These are phyloP conservation scores for Drosophila varians DNA, from an alignment of 1,140 invertebrate genomes.

Conservation along the genomic window DNA sequence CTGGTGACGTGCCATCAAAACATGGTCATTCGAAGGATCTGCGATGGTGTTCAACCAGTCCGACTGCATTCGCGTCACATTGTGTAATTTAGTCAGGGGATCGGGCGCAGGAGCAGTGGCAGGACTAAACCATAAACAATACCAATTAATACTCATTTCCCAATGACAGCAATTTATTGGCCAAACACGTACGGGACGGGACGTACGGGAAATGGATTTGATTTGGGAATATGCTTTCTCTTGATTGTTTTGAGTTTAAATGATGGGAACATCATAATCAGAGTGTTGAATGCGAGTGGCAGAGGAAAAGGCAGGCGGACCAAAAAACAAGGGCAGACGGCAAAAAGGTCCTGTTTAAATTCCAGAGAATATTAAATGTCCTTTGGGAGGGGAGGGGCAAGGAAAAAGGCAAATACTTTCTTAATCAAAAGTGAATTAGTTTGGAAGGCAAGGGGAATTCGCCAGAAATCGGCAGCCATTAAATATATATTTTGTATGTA, in stretches of 20 bases:
- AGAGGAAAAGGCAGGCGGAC: no score
- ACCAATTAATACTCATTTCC: constrained; percentile 47
- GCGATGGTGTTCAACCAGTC: neutral
- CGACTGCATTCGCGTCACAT: constrained; percentile 26
- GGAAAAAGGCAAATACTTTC: no score
- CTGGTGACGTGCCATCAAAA: constrained; percentile 58
- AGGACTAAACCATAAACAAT: constrained; percentile 18
- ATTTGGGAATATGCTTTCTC: neutral
- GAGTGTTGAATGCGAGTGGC: neutral
- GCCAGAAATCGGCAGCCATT: constrained; percentile 15
- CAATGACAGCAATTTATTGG: constrained; percentile 43
- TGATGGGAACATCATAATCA: constrained; percentile 18
- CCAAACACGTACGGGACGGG: neutral
- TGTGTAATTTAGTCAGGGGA: constrained; percentile 10
- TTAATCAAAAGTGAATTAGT: neutral
- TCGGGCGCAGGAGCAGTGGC: neutral
- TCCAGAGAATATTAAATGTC: neutral
- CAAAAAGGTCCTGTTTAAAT: neutral
- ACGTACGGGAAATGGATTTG: neutral
- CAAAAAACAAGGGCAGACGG: neutral
- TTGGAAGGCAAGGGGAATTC: no score
- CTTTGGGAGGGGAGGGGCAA: no score
- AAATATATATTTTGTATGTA: constrained; percentile 43
- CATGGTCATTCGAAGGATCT: constrained; percentile 9
- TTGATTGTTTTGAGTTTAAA: neutral